phyloP scores from a whole-genome alignment of 64 coral and sea anemone species.

The Anthopleura sola region DNA sequence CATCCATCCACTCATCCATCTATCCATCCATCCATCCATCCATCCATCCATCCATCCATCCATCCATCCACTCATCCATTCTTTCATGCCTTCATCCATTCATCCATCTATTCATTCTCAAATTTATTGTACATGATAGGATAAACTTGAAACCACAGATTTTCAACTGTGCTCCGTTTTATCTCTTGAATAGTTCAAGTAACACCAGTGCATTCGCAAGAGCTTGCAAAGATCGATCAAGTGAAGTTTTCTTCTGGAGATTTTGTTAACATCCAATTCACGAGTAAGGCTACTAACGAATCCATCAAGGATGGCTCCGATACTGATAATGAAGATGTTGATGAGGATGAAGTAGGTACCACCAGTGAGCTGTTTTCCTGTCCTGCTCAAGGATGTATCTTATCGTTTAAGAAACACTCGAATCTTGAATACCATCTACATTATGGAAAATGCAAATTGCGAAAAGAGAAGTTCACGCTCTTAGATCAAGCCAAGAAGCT shows the following conservation, averaged over 20 bases:
- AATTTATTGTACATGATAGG: too few relatives aligned
- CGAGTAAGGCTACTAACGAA: background rate
- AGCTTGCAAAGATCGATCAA: background rate
- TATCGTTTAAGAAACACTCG: conserved; percentile 6
- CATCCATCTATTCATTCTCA: background rate
- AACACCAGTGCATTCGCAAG: background rate
- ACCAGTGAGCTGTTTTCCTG: conserved; percentile 5
- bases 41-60: too few relatives aligned
- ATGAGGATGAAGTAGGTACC: background rate
- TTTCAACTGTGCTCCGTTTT: too few relatives aligned
- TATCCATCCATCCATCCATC: too few relatives aligned
- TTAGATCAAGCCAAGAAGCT: conserved; percentile 23
- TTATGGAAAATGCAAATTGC: conserved; percentile 2
- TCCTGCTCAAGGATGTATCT: background rate
- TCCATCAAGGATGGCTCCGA: background rate
- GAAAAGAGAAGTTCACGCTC: conserved; percentile 33
- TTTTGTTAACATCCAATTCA: background rate
- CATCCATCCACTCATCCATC: too few relatives aligned
- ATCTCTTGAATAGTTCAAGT: conserved; percentile 14
- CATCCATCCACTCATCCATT: too few relatives aligned
- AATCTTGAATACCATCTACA: conserved; percentile 17
- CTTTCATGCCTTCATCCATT: too few relatives aligned
- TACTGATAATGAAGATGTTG: background rate
- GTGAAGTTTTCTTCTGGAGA: background rate
- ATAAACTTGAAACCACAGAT: too few relatives aligned